phyloP scores from a whole-genome alignment of 2,113 vertebrate species.

The Muntiacus reevesi region DNA sequence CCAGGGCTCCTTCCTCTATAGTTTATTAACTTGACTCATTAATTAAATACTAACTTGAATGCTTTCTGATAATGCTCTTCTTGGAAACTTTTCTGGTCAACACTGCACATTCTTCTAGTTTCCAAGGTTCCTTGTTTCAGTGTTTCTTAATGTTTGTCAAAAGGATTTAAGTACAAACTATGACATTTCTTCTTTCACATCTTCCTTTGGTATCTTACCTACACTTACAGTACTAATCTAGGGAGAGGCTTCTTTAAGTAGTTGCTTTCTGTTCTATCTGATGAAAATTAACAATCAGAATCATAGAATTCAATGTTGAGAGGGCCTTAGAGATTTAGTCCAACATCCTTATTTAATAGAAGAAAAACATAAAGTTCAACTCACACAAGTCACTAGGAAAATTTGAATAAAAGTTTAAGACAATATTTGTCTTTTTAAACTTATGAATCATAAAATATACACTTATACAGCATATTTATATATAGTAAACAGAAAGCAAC shows the following conservation, averaged over 20 bases:
- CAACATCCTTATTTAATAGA: neutral
- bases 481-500: neutral
- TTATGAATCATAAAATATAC: conserved; percentile 16
- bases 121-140: neutral
- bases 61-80: neutral
- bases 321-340: neutral
- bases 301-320: neutral
- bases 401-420: conserved; percentile 22
- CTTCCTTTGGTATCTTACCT: neutral
- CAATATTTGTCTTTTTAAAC: neutral
- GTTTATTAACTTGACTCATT: neutral
- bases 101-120: neutral
- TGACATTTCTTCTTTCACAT: neutral
- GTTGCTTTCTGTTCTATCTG: neutral
- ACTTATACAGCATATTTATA: neutral
- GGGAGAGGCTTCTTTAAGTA: neutral
- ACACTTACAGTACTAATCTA: neutral
- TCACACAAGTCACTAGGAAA: neutral
- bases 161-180: neutral
- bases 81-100: conserved; percentile 27
- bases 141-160: neutral
- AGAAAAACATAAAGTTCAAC: conserved; percentile 14
- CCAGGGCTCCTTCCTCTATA: neutral
- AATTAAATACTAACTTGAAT: neutral
- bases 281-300: conserved; percentile 15